Percentiles rank a stretch among this genome's conserved stretches.
These are phyloP conservation scores for Budorcas taxicolor DNA, from an alignment of 2,113 vertebrate species.

Conservation along the genomic window DNA sequence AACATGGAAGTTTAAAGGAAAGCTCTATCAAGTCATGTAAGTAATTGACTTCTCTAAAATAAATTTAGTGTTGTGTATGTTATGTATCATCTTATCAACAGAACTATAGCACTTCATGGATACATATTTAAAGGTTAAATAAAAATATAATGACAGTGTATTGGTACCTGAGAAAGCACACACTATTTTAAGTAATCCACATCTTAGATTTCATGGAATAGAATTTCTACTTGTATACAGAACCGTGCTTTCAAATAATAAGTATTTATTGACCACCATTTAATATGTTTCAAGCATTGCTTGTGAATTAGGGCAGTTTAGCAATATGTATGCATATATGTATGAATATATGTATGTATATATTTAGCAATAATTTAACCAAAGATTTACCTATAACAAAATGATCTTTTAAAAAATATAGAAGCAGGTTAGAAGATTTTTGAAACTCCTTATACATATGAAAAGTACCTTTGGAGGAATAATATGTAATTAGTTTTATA, in stretches of 20 bases:
- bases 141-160: background rate
- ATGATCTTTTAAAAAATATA: conserved; percentile 1
- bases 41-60: conserved; percentile 22
- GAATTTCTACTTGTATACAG: background rate
- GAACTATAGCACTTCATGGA: background rate
- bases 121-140: conserved; percentile 37
- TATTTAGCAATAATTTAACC: background rate
- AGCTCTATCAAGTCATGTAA: background rate
- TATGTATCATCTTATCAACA: background rate
- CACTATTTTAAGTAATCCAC: background rate
- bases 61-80: background rate
- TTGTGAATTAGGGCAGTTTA: background rate
- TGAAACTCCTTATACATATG: background rate
- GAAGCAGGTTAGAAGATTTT: background rate
- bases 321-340: background rate
- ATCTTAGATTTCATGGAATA: background rate
- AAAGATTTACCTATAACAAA: background rate
- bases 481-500: background rate
- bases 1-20: background rate
- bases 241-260: background rate
- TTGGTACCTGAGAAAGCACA: background rate
- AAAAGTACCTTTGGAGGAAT: background rate
- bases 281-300: background rate
- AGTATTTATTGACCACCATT: background rate
- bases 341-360: background rate